Base-by-base conservation (phyloP, 2,113 vertebrate genomes). In the Aldabrachelys gigantea region DNA sequence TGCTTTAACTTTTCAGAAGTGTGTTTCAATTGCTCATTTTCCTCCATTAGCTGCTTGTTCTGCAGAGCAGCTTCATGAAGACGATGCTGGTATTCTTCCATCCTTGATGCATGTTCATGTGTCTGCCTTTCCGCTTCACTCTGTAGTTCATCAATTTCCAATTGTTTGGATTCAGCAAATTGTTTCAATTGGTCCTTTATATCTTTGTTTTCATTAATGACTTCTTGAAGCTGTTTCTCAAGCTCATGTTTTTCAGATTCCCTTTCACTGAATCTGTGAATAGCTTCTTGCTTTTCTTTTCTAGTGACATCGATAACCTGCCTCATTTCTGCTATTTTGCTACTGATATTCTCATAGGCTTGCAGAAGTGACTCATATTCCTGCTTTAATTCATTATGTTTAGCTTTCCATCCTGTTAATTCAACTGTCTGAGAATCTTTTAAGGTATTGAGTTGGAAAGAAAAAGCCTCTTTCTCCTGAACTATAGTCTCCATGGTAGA, bases 311-410 rank as follows among this genome's bases (percentile, higher is more conserved):
- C 99, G 92, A 99, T 91, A 54, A 98, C 96, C 94, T 99, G 98
- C 80, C 98, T 98, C 99, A 99, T 99, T 94, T 99, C 99, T 89
- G 98, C 98, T 98, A 99, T 98, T 97, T 99, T 98, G 80, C 97
- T 98, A 95, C 99, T 98, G 17, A 99, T 98, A 81, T 99, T 99
- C 95, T 99, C 99, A 49, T 99, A 99, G 0, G 98, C 98, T 95
- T 99, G 98, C 75, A 99, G 96, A 41, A 99, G 98, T 0, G 99
- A 99, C 81, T 99, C 99, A 11, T 99, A 99, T 75, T 99, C 99
- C 87, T 99, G 98, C 84, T 99, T 99, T 92, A 99, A 98, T 95
- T 99, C 99, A 0, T 97, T 97, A 62, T 99, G 99, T 91, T 98
- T 98, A 16, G 98, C 98, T 91, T 98, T 99, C 99, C 99, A 99